Evolutionary conservation across 92 coral and sea anemone genomes (phyloP).

Genomic region (Palythoa grandiflora): DNA sequence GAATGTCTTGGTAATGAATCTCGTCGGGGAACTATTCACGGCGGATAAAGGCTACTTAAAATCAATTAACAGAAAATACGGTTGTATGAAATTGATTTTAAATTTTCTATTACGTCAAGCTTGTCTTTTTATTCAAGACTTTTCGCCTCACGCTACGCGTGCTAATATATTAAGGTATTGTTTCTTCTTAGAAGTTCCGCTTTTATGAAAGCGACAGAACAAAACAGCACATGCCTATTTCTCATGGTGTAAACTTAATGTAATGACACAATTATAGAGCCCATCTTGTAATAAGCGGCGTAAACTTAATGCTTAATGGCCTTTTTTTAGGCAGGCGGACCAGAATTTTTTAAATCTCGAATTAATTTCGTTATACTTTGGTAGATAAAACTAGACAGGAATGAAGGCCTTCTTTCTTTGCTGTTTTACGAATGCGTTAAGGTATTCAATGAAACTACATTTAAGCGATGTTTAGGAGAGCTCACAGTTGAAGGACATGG

Average conservation of each 20-base stretch:
- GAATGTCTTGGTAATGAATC: conserved; percentile 29
- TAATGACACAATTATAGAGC: conserved; percentile 30
- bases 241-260: conserved; percentile 37
- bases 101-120: neutral
- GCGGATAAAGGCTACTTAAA: conserved; percentile 40
- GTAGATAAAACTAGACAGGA: neutral
- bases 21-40: conserved; percentile 31
- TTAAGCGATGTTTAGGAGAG: neutral
- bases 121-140: conserved; percentile 9
- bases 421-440: neutral
- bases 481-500: neutral
- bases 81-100: conserved; percentile 41
- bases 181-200: conserved; percentile 23
- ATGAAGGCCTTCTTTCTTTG: neutral
- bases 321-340: neutral
- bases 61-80: conserved; percentile 41
- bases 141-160: conserved; percentile 28
- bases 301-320: neutral
- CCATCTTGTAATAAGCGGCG: conserved; percentile 24
- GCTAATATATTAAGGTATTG: neutral
- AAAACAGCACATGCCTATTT: conserved; percentile 32
- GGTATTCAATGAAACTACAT: neutral
- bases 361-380: neutral
- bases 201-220: conserved; percentile 9
- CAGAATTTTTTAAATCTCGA: neutral